These are phyloP conservation scores for Nasonia longicornis DNA, from an alignment of 1,140 invertebrate species.

Conservation along the genomic window DNA sequence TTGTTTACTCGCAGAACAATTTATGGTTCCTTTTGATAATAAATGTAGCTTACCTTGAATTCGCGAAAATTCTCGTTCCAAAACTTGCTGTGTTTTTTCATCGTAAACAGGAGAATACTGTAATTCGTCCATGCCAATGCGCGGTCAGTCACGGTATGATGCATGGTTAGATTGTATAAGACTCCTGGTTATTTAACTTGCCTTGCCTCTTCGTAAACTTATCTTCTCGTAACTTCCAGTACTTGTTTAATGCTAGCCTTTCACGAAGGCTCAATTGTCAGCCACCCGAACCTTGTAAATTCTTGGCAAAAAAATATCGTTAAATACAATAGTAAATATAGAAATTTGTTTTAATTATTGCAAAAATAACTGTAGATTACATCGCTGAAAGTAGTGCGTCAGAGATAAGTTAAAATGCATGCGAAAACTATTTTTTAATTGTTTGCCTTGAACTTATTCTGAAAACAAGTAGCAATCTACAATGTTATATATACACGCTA, in stretches of 20 bases:
- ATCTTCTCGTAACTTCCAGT: constrained; percentile 12
- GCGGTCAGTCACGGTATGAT: constrained; percentile 17
- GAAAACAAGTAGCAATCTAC: not conserved
- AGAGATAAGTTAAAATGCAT: not conserved
- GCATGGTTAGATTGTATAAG: constrained; percentile 31
- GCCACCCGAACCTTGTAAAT: too few species aligned
- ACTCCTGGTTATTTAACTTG: constrained; percentile 35
- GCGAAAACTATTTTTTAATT: not conserved
- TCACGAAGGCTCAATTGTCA: not conserved
- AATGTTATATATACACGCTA: not conserved
- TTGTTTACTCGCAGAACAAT: not conserved
- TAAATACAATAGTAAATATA: too few species aligned
- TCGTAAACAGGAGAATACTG: constrained; percentile 54
- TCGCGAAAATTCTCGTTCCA: constrained; percentile 57
- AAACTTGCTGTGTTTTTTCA: constrained; percentile 44
- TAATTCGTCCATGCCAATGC: constrained; percentile 50
- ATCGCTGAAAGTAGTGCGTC: not conserved
- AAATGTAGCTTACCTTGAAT: constrained; percentile 50
- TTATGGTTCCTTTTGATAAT: not conserved
- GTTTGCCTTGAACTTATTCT: not conserved
- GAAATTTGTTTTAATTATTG: too few species aligned
- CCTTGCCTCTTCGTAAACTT: not conserved
- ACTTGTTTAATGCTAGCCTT: not conserved
- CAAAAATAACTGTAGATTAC: not conserved
- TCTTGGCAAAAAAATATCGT: too few species aligned